Evolutionary conservation across 2,797 vertebrate species (phyloP).

Genomic region (Vireo griseus): DNA sequence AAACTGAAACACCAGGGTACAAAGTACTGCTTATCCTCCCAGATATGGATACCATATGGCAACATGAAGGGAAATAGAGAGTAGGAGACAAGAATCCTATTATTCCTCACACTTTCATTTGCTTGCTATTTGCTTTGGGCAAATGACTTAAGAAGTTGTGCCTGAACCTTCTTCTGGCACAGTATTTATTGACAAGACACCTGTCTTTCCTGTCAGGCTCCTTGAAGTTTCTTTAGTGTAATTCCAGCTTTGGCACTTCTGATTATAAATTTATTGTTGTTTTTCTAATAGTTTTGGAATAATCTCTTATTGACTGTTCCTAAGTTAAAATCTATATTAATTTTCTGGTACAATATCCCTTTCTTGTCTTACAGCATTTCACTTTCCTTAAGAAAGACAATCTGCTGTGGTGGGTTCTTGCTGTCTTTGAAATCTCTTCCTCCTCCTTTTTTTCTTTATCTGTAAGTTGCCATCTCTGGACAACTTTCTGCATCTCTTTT

Average conservation of each 20-base stretch:
- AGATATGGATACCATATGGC: constrained; percentile 60
- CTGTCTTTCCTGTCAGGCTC: background rate
- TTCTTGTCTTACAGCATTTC: background rate
- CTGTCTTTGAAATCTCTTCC: background rate
- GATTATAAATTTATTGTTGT: background rate
- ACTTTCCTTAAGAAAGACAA: background rate
- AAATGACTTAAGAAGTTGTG: background rate
- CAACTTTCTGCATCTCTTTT: background rate
- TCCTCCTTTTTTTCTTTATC: background rate
- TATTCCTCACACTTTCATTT: constrained; percentile 50
- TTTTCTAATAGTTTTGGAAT: background rate
- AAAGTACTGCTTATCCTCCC: constrained; percentile 56
- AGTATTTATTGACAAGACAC: constrained; percentile 1
- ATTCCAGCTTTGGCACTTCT: background rate
- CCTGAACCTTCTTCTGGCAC: background rate
- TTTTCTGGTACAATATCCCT: background rate
- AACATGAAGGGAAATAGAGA: background rate
- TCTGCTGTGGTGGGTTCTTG: background rate
- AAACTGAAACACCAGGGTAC: constrained; percentile 66
- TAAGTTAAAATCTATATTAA: background rate
- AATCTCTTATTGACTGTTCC: background rate
- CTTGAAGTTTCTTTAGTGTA: background rate
- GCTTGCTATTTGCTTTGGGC: constrained; percentile 22
- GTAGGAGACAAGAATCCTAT: constrained; percentile 43
- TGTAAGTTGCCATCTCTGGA: background rate